Evolutionary conservation across 2,888 invertebrate genomes (phyloP).

Genomic region (Conus canariensis): DNA sequence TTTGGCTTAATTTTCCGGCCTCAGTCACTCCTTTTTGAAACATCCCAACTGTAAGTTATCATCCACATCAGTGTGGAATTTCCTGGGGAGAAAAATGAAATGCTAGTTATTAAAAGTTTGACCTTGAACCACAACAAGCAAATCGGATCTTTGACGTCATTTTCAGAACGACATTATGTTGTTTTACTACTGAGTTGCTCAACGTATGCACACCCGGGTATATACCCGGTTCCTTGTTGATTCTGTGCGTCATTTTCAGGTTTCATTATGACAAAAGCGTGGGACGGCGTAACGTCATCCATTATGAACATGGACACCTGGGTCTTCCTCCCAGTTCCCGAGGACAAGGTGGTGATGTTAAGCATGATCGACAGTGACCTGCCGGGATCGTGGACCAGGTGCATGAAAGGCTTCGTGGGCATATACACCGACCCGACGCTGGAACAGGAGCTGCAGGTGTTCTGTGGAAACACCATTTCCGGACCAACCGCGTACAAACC

Average conservation of each 20-base stretch:
- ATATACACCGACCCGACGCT: neutral
- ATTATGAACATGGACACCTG: neutral
- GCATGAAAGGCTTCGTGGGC: neutral
- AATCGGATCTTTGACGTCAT: too few species aligned
- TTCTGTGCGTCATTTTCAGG: neutral
- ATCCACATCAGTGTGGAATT: too few species aligned
- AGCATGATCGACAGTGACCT: conserved; percentile 5
- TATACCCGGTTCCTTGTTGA: neutral
- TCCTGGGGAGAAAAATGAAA: too few species aligned
- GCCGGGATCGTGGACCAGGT: neutral
- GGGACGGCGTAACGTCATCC: neutral
- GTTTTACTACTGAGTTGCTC: neutral
- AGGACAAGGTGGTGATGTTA: neutral
- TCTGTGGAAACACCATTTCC: neutral
- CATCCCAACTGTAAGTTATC: too few species aligned
- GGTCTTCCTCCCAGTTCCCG: neutral
- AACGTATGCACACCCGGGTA: neutral
- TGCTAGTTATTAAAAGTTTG: too few species aligned
- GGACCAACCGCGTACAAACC: neutral
- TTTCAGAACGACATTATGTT: too few species aligned
- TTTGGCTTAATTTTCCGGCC: too few species aligned
- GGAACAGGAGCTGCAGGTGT: neutral
- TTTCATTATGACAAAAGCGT: neutral
- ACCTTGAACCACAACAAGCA: too few species aligned
- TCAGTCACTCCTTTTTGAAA: too few species aligned